phyloP scores from a whole-genome alignment of 1,140 invertebrate genomes.

The Arctopsyche grandis region DNA sequence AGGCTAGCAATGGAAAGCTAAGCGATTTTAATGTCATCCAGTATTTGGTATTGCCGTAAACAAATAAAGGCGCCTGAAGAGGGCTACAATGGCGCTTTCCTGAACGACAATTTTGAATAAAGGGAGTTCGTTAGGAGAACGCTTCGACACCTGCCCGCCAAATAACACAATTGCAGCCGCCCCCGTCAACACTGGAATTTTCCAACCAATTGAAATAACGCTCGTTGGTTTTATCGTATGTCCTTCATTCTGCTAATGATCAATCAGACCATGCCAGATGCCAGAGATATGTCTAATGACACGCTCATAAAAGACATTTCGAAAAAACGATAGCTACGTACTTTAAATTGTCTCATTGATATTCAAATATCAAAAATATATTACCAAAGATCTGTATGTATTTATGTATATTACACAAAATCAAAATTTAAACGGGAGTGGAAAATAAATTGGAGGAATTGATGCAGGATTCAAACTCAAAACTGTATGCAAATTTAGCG shows the following conservation, averaged over 20 bases:
- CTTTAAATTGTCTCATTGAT: too few species aligned
- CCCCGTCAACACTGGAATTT: background rate
- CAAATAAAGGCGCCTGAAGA: background rate
- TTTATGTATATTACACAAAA: too few species aligned
- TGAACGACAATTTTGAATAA: constrained; percentile 3
- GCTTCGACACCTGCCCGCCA: constrained; percentile 14
- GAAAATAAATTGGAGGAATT: too few species aligned
- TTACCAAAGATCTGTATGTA: background rate
- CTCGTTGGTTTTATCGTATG: background rate
- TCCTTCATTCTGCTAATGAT: background rate
- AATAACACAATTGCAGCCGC: constrained; percentile 17
- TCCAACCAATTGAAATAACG: background rate
- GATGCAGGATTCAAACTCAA: too few species aligned
- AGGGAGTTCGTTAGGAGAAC: constrained; percentile 9
- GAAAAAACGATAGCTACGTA: too few species aligned
- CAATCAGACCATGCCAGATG: background rate
- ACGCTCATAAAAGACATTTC: too few species aligned
- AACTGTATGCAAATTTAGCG: too few species aligned
- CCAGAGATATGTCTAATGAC: background rate
- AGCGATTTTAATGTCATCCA: too few species aligned
- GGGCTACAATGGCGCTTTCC: background rate
- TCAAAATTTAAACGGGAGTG: too few species aligned
- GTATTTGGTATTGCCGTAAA: background rate
- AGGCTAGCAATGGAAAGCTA: too few species aligned
- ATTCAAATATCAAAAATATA: too few species aligned